phyloP scores from a whole-genome alignment of 64 coral and sea anemone species.

The Montipora foliosa region DNA sequence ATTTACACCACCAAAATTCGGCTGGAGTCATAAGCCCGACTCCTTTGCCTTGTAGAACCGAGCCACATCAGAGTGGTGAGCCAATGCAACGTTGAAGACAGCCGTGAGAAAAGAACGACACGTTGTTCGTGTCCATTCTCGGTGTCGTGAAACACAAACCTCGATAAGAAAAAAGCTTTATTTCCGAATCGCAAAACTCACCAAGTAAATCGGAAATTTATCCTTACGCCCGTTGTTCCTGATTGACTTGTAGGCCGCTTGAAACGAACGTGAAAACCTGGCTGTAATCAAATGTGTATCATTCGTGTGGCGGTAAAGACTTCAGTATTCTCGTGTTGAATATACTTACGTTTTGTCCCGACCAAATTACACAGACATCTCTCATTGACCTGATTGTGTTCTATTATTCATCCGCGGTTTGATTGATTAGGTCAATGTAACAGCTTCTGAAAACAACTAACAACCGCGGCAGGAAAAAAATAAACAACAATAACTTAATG shows the following conservation, averaged over 20 bases:
- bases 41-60: constrained; percentile 33
- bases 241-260: not conserved
- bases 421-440: not conserved
- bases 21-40: not conserved
- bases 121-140: constrained; percentile 1
- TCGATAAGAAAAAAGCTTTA: not conserved
- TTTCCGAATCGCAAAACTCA: not conserved
- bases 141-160: constrained; percentile 17
- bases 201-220: constrained; percentile 8
- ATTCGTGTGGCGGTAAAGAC: not conserved
- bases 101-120: constrained; percentile 42
- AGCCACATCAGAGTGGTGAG: constrained; percentile 42
- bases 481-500: constrained; percentile 21
- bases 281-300: not conserved
- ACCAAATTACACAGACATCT: constrained; percentile 12
- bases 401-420: not conserved
- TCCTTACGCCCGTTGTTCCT: not conserved
- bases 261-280: not conserved
- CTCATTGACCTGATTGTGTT: constrained; percentile 15
- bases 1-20: not conserved
- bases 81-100: constrained; percentile 16
- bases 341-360: not conserved
- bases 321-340: not conserved
- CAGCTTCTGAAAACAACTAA: constrained; percentile 25
- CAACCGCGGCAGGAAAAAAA: not conserved